A percentile compares a stretch with the other conserved stretches of the same genome.
These are phyloP conservation scores for Morone chrysops DNA, from an alignment of 2,113 vertebrate genomes.

Conservation along the genomic window DNA sequence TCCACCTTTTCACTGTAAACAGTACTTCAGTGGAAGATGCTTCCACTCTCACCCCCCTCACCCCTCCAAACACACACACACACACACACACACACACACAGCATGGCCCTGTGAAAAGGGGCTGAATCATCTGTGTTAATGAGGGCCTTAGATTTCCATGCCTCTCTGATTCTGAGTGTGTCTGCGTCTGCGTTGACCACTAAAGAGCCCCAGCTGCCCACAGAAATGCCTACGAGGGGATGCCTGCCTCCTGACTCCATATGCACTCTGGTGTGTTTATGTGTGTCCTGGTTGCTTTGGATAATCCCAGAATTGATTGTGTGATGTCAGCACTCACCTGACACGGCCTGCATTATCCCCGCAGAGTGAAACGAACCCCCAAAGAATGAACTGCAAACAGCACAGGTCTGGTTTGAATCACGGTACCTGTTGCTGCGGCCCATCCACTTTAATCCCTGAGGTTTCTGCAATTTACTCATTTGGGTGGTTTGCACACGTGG, in stretches of 20 bases:
- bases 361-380: neutral
- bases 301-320: slow-evolving; percentile 18
- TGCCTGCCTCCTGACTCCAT: slow-evolving; percentile 58
- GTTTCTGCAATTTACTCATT: slow-evolving; percentile 22
- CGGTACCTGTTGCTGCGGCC: slow-evolving; percentile 16
- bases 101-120: slow-evolving; percentile 52
- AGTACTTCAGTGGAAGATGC: slow-evolving; percentile 26
- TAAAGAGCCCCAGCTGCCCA: slow-evolving; percentile 68
- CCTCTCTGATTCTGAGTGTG: slow-evolving; percentile 64
- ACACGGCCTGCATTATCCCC: neutral
- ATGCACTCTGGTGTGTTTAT: slow-evolving; percentile 25
- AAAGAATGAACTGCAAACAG: neutral
- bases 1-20: slow-evolving; percentile 51
- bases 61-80: neutral
- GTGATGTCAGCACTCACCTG: slow-evolving; percentile 19
- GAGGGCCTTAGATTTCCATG: slow-evolving; percentile 69
- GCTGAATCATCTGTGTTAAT: slow-evolving; percentile 78
- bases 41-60: neutral
- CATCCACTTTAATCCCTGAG: slow-evolving; percentile 14
- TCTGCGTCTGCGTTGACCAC: slow-evolving; percentile 74
- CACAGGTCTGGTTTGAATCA: slow-evolving; percentile 31
- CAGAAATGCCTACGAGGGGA: slow-evolving; percentile 70
- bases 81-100: slow-evolving; percentile 26
- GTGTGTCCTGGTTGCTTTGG: slow-evolving; percentile 11
- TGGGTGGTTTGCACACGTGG: slow-evolving; percentile 24